Evolutionary conservation across 2,797 vertebrate species (phyloP).

Genomic region (Acipenser ruthenus): DNA sequence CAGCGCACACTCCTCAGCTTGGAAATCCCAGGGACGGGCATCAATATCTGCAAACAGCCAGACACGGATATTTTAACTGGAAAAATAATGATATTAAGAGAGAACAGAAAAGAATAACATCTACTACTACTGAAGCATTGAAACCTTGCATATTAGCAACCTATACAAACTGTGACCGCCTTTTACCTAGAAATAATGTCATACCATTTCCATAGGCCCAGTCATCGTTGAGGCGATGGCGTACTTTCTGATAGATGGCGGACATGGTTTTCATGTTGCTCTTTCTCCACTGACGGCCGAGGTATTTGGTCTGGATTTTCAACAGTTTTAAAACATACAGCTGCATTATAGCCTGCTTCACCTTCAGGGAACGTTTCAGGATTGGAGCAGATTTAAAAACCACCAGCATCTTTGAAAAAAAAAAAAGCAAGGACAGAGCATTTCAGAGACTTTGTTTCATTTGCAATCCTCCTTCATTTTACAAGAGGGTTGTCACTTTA

Average conservation of each 20-base stretch:
- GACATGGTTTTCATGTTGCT: slow-evolving; percentile 99
- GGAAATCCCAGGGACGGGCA: slow-evolving; percentile 93
- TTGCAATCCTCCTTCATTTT: neutral
- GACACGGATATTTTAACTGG: too few species aligned
- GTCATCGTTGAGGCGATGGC: slow-evolving; percentile 90
- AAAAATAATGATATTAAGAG: too few species aligned
- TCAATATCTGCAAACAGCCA: slow-evolving; percentile 70
- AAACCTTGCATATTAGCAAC: neutral
- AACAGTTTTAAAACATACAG: slow-evolving; percentile 88
- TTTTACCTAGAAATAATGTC: slow-evolving; percentile 11
- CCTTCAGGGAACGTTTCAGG: slow-evolving; percentile 87
- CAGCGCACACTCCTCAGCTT: slow-evolving; percentile 90
- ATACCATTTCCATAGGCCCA: slow-evolving; percentile 93
- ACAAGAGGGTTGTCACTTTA: neutral
- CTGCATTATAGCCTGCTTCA: slow-evolving; percentile 95
- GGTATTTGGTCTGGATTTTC: slow-evolving; percentile 93
- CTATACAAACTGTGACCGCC: neutral
- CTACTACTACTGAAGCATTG: neutral
- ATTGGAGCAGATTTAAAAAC: slow-evolving; percentile 95
- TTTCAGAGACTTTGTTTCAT: neutral
- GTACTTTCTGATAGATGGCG: slow-evolving; percentile 93
- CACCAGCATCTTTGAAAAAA: slow-evolving; percentile 75
- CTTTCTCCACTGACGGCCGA: slow-evolving; percentile 93
- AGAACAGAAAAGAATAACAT: accelerated
- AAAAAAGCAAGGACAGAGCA: neutral